Base-by-base conservation (phyloP, 1,140 invertebrate genomes). In the Cyphomyrmex costatus region DNA sequence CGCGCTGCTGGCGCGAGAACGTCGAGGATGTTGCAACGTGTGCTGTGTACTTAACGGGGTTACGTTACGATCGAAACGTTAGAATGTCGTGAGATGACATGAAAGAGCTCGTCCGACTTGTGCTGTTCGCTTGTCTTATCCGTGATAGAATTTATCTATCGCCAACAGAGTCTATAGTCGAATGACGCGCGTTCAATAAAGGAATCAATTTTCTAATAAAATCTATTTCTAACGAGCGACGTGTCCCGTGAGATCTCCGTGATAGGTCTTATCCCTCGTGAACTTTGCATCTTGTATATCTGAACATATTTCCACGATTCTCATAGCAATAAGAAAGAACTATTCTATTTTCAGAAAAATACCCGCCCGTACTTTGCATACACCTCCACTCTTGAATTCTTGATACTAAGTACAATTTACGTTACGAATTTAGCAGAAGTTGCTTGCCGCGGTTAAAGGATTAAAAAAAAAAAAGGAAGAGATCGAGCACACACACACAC, bases 21-120 rank as follows among this genome's bases (percentile, higher is more conserved):
- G 51, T 82, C 79, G 53, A 82, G 66, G 66, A 73, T 83, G 68
- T 61, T 60, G 53, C 79, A 74, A 83, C 27, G 66, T 49, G 33
- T 74, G n/a, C n/a, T n/a, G 68, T 83, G 68, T 83, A 46, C 53
- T 73, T 74, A 83, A 74, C 68, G 79, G 79, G 68, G 68, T 73
- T 82, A 82, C 53, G 53, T n/a, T n/a, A n/a, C 49, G 53, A 82
- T 51, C 66, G 53, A 82, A 71, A 73, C 51, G 36, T n/a, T 58
- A 58, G 36, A 60, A 42, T 24, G 33, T 16, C 33, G 16, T 16
- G 65, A 58, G 78, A 71, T 82, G 78, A 46, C 51, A 42, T 58
- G 49, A 51, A 58, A 30, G 66, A 82, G 78, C 51, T n/a, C 36
- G 60, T 79, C 42, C 60, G 24, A 80, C 16, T 70, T 46, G n/a